phyloP scores from a whole-genome alignment of 2,888 invertebrate species.

The Chymomyza fuscimana region DNA sequence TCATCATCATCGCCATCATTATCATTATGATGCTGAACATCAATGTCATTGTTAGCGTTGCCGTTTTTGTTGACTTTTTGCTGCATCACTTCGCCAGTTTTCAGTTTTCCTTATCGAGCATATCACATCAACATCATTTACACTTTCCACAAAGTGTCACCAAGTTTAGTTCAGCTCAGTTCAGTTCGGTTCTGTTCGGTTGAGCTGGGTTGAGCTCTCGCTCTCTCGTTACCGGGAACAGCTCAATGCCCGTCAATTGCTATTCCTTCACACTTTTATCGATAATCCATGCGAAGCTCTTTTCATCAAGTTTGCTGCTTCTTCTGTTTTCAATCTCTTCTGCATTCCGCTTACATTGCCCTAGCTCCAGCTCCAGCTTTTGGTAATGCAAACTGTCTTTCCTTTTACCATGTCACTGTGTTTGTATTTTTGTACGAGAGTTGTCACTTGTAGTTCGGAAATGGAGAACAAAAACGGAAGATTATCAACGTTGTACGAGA shows the following conservation, averaged over 20 bases:
- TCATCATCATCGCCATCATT: not conserved
- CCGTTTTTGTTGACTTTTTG: not conserved
- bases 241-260: not conserved
- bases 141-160: constrained; percentile 1
- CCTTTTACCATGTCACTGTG: not conserved
- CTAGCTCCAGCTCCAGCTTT: not conserved
- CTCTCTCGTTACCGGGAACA: not conserved
- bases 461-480: too few species aligned
- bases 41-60: constrained; percentile 4
- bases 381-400: not conserved
- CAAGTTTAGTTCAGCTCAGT: not conserved
- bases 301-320: not conserved
- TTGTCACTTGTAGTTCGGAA: not conserved
- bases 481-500: too few species aligned
- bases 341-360: not conserved
- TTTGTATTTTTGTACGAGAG: not conserved
- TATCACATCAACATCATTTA: constrained; percentile 21
- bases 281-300: not conserved
- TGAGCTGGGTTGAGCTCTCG: constrained; percentile 24
- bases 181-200: constrained; percentile 33
- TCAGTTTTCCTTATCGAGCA: constrained; percentile 18
- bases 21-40: not conserved
- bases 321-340: not conserved
- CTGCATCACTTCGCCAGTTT: not conserved
- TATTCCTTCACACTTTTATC: not conserved